Percentiles rank a stretch among this genome's conserved stretches.
These are phyloP conservation scores for Eretmochelys imbricata DNA, from an alignment of 2,113 vertebrate species.

Conservation along the genomic window DNA sequence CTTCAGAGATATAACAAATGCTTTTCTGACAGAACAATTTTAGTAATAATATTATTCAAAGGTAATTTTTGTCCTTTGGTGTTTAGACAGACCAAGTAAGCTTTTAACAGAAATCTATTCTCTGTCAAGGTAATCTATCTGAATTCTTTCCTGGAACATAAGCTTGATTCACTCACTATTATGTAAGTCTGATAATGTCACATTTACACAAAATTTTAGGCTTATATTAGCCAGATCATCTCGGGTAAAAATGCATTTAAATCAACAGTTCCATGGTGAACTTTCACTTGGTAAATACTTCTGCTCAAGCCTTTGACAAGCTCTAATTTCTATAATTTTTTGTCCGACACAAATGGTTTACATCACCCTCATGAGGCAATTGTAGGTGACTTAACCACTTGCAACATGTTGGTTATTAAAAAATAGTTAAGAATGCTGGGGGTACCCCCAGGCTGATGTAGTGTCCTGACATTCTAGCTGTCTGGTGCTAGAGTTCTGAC, in stretches of 20 bases:
- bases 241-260: neutral
- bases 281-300: neutral
- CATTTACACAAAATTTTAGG: neutral
- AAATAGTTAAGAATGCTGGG: too few species aligned
- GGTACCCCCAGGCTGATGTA: neutral
- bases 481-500: neutral
- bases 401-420: neutral
- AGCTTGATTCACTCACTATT: neutral
- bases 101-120: neutral
- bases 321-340: too few species aligned
- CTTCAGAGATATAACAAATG: neutral
- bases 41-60: neutral
- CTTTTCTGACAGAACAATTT: neutral
- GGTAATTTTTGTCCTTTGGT: neutral
- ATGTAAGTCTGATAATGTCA: neutral
- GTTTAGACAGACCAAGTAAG: neutral
- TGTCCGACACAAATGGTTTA: neutral
- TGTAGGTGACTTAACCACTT: neutral
- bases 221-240: neutral
- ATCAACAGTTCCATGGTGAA: neutral
- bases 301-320: neutral
- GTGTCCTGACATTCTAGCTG: neutral
- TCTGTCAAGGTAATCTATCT: neutral
- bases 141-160: neutral
- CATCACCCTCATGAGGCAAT: too few species aligned